Percentiles rank a stretch among this genome's conserved stretches.
phyloP scores from a whole-genome alignment of 1,140 invertebrate species.

The Magallana ariakensis region DNA sequence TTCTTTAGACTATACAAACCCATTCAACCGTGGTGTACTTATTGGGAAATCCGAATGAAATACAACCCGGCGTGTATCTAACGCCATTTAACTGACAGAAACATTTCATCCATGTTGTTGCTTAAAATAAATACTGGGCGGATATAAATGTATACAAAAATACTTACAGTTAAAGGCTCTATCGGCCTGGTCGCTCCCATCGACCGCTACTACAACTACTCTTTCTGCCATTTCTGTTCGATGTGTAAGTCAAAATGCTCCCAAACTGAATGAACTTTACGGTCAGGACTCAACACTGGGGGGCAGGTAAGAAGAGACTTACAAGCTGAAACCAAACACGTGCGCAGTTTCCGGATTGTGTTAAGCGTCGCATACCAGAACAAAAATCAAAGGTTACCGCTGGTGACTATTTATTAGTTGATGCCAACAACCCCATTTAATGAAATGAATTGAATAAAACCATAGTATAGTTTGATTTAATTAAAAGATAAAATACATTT shows the following conservation, averaged over 20 bases:
- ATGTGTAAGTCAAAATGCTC: neutral
- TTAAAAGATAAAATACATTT: too few relatives aligned
- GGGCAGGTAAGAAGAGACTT: neutral
- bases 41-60: too few relatives aligned
- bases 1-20: too few relatives aligned
- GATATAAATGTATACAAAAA: neutral
- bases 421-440: too few relatives aligned
- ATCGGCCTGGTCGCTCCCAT: conserved; percentile 10
- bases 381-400: neutral
- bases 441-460: too few relatives aligned
- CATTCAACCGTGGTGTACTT: too few relatives aligned
- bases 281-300: neutral
- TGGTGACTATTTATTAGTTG: too few relatives aligned
- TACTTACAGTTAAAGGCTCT: neutral
- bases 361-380: neutral
- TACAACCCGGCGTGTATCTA: too few relatives aligned
- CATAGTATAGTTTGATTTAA: too few relatives aligned
- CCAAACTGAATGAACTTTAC: neutral
- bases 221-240: neutral
- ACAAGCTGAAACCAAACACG: neutral
- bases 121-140: too few relatives aligned
- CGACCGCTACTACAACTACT: neutral
- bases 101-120: too few relatives aligned
- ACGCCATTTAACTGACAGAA: too few relatives aligned
- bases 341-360: neutral